Base-by-base conservation (phyloP, 2,113 vertebrate genomes). In the Chinchilla lanigera region DNA sequence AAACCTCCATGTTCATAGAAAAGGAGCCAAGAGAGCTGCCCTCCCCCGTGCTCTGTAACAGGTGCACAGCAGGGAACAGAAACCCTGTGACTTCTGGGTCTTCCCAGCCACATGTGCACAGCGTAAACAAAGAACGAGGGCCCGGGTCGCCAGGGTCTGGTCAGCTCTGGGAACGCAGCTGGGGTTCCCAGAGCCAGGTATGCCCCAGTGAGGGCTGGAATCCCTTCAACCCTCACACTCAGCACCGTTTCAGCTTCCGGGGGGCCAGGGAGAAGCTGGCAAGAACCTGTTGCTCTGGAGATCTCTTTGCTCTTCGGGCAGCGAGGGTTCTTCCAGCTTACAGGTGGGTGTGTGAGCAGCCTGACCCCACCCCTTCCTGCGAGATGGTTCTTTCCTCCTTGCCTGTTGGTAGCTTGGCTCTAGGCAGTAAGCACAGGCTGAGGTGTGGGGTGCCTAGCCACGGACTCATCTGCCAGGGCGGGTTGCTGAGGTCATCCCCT, bases 181-280 rank as follows among this genome's bases (percentile, higher is more conserved):
- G 60, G 3, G 33, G 17, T 26, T 41, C 71, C 41, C 52, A 16
- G 28, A 82, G 44, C 26, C 14, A 16, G 20, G 30, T 0, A 16
- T 19, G 47, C 52, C n/a, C 44, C 1, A 2, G 33, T 30, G 5
- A 11, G 41, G 38, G 1, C n/a, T 47, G 19, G 0, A 65, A 73
- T 60, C 1, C 0, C 24, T 22, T 73, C 6, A 13, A 28, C 4
- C n/a, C 3, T 26, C 17, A 24, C 19, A 52, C 5, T 26, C 28
- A 19, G 19, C 50, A 17, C 11, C 30, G 7, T 41, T 61, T 65
- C 22, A 11, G 35, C 8, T 77, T 8, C 5, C 6, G 17, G 11
- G 26, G 28, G 9, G 8, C 24, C 20, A 7, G n/a, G 69, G 14
- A 41, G 35, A n/a, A 69, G 52, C 60, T 9, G 11, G 30, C 8